A percentile compares a stretch with the other conserved stretches of the same genome.
These are phyloP conservation scores for Ennomos fuscantarius DNA, from an alignment of 2,888 invertebrate genomes.

Conservation along the genomic window DNA sequence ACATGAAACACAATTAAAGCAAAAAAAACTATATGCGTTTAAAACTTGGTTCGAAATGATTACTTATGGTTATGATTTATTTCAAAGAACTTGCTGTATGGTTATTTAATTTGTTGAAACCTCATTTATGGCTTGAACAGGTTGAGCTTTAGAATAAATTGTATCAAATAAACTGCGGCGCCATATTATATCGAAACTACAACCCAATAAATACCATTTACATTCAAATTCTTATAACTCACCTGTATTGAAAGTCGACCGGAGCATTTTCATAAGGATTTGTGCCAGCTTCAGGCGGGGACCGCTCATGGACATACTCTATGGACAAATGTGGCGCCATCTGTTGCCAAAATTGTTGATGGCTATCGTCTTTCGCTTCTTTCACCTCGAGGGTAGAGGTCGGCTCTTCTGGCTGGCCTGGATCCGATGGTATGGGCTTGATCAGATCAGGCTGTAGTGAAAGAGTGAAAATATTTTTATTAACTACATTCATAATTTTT, in stretches of 20 bases:
- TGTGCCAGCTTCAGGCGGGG: slow-evolving; percentile 47
- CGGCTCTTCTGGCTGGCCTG: slow-evolving; percentile 29
- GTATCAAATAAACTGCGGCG: too few relatives aligned
- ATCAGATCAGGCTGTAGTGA: slow-evolving; percentile 3
- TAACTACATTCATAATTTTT: too few relatives aligned
- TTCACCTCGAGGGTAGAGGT: background rate
- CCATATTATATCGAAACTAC: too few relatives aligned
- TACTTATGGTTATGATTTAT: too few relatives aligned
- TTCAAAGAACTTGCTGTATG: too few relatives aligned
- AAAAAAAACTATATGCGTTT: too few relatives aligned
- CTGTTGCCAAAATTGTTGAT: slow-evolving; percentile 56
- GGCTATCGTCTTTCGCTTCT: slow-evolving; percentile 38
- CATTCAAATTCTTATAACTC: slow-evolving; percentile 8
- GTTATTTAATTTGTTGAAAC: too few relatives aligned
- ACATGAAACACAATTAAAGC: too few relatives aligned
- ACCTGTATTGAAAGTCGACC: slow-evolving; percentile 72
- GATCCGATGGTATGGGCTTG: slow-evolving; percentile 22
- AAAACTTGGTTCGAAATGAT: too few relatives aligned
- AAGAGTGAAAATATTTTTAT: background rate
- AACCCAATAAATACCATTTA: background rate
- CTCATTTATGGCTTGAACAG: too few relatives aligned
- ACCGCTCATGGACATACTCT: slow-evolving; percentile 62
- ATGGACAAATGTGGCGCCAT: slow-evolving; percentile 62
- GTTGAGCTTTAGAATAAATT: too few relatives aligned
- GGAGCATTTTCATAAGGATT: slow-evolving; percentile 73